Conservation (phyloP, 2,888 invertebrate genomes). For the Sialis fuliginosa region DNA sequence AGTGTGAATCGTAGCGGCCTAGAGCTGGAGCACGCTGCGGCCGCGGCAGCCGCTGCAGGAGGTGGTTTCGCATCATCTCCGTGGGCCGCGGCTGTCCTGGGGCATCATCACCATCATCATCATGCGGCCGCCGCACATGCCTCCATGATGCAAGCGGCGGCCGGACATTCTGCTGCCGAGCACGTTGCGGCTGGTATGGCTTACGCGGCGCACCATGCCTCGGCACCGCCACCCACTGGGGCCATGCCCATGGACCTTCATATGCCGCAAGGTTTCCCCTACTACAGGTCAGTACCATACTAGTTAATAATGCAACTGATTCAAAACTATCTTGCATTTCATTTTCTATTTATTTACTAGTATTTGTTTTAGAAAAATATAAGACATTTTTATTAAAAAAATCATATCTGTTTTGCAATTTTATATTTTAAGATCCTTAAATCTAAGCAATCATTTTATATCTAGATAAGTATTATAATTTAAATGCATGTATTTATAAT, state of each 20-base stretch:
- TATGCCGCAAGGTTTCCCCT: conserved; percentile 80
- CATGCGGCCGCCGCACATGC: conserved; percentile 25
- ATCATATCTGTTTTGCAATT: neutral
- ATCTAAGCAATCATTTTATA: too few relatives aligned
- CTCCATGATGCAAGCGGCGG: conserved; percentile 28
- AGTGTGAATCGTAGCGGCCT: conserved; percentile 19
- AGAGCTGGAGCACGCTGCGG: conserved; percentile 61
- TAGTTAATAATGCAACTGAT: neutral
- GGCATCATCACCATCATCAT: conserved; percentile 28
- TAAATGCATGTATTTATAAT: too few relatives aligned
- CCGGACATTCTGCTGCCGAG: conserved; percentile 25
- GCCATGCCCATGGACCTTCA: conserved; percentile 81
- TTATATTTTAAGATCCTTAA: too few relatives aligned
- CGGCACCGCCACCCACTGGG: conserved; percentile 33
- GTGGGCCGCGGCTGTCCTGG: conserved; percentile 54
- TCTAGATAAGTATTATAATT: too few relatives aligned
- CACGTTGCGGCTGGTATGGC: conserved; percentile 40
- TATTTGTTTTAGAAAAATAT: neutral
- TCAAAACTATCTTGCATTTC: neutral
- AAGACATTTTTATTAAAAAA: neutral
- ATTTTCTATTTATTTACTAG: too few relatives aligned
- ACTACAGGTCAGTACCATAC: conserved; percentile 55
- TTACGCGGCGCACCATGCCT: conserved; percentile 27
- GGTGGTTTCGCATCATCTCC: conserved; percentile 60
- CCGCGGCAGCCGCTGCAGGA: conserved; percentile 56